These are phyloP conservation scores for Calypte anna DNA, from an alignment of 2,113 vertebrate genomes.

Conservation along the genomic window DNA sequence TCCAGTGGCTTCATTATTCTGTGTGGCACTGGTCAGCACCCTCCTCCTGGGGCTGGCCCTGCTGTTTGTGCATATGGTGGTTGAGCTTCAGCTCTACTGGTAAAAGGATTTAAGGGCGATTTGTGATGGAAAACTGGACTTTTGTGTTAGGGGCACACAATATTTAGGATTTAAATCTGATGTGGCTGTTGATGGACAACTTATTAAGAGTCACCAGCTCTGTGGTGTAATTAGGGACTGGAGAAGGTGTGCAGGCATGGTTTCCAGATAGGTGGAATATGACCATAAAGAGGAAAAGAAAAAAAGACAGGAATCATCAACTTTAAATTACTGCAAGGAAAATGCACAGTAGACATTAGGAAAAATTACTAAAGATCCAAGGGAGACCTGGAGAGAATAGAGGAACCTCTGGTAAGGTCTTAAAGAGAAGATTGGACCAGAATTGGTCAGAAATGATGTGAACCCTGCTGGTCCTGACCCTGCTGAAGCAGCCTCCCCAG, in stretches of 20 bases:
- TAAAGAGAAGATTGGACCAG: not conserved
- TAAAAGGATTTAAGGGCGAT: not conserved
- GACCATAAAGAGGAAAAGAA: not conserved
- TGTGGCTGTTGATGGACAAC: slow-evolving; percentile 7
- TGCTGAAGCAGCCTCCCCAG: not conserved
- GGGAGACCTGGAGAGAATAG: not conserved
- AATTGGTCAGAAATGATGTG: fast-evolving
- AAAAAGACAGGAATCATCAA: not conserved
- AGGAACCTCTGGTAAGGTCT: not conserved
- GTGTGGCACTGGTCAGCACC: not conserved
- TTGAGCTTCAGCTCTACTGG: not conserved
- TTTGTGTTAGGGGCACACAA: not conserved
- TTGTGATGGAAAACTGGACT: slow-evolving; percentile 33
- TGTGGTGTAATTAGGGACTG: not conserved
- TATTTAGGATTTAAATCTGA: slow-evolving; percentile 8
- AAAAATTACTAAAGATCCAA: not conserved
- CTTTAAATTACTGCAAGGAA: not conserved
- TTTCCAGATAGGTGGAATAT: not conserved
- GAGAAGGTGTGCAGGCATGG: not conserved
- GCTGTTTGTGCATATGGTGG: not conserved
- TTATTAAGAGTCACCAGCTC: not conserved
- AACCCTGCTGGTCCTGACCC: not conserved
- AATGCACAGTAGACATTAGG: not conserved
- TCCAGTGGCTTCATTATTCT: slow-evolving; percentile 30
- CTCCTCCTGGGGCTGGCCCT: not conserved